phyloP scores from a whole-genome alignment of 2,113 vertebrate species.

The Gambusia affinis region DNA sequence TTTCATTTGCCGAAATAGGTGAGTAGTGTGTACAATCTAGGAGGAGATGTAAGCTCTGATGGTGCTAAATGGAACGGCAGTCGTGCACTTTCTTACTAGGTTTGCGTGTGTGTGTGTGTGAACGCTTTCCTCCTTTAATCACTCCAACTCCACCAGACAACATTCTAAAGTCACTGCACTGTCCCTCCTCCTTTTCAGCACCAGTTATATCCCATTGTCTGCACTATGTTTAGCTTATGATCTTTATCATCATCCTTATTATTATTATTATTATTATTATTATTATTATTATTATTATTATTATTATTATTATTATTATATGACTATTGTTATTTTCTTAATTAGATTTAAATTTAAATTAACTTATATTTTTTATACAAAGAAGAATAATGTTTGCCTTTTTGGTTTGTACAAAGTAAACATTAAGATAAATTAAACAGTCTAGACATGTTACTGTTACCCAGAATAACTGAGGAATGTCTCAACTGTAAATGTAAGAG shows the following conservation, averaged over 20 bases:
- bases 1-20: slow-evolving; percentile 53
- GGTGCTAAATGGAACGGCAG: slow-evolving; percentile 80
- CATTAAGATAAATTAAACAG: slow-evolving; percentile 75
- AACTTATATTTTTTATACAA: slow-evolving; percentile 89
- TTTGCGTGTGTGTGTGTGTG: slow-evolving; percentile 30
- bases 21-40: slow-evolving; percentile 67
- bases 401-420: slow-evolving; percentile 84
- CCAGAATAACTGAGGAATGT: slow-evolving; percentile 81
- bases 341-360: slow-evolving; percentile 86
- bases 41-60: slow-evolving; percentile 73
- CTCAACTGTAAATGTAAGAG: slow-evolving; percentile 82
- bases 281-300: slow-evolving; percentile 72
- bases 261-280: slow-evolving; percentile 83
- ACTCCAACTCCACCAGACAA: slow-evolving; percentile 49
- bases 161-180: slow-evolving; percentile 76
- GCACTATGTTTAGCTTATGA: slow-evolving; percentile 85
- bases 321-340: slow-evolving; percentile 84
- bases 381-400: slow-evolving; percentile 79
- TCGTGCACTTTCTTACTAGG: slow-evolving; percentile 77
- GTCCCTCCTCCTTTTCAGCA: slow-evolving; percentile 74
- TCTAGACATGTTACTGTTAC: slow-evolving; percentile 80
- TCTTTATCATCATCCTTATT: slow-evolving; percentile 72
- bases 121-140: slow-evolving; percentile 35
- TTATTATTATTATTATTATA: slow-evolving; percentile 79
- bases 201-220: slow-evolving; percentile 80